Evolutionary conservation across 2,797 vertebrate species (phyloP), one percentile per base, ranked within the genome.

Genomic region (Thaleichthys pacificus): DNA sequence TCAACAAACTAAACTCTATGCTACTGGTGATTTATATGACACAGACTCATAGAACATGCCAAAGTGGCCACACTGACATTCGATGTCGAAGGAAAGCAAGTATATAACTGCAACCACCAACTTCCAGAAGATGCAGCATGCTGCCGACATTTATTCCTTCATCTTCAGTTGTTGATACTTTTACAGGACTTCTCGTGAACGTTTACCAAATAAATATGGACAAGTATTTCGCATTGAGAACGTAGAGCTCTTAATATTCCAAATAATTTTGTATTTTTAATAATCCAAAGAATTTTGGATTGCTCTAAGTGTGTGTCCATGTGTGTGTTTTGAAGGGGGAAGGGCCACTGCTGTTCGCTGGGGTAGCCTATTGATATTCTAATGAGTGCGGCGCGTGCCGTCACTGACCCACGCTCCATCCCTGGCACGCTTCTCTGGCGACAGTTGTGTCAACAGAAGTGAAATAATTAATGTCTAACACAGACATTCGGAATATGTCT

Each of bases 361-460:
- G 42, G 42, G 42, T 47, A 11, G 4, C 5, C 49, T 11, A 79
- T 88, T 89, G 67, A 77, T 88, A 90, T 91, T 88, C 1, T 83
- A 91, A 93, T 88, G 77, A 89, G 81, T 19, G 61, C 66, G 84
- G 75, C 90, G 89, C 90, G 87, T 89, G 89, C 85, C 85, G 87
- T 70, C 82, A 86, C 82, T 82, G 78, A 67, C 66, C 81, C 77
- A 51, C 61, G 75, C 32, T 76, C 71, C 69, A 61, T 68, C 54
- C 22, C 61, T 74, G 83, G 77, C 88, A 91, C 84, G 62, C 85
- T 61, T 69, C n/a, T 54, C 61, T 84, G 79, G 66, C 70, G 76
- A 51, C 70, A 73, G 74, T 74, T 57, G 30, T 32, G 51, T 74
- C 78, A 83, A 80, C 71, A 32, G 17, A 65, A 56, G 51, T 56